A percentile compares a stretch with the other conserved stretches of the same genome.
Evolutionary conservation across 2,888 invertebrate genomes (phyloP).

Genomic region (Patella pellucida): DNA sequence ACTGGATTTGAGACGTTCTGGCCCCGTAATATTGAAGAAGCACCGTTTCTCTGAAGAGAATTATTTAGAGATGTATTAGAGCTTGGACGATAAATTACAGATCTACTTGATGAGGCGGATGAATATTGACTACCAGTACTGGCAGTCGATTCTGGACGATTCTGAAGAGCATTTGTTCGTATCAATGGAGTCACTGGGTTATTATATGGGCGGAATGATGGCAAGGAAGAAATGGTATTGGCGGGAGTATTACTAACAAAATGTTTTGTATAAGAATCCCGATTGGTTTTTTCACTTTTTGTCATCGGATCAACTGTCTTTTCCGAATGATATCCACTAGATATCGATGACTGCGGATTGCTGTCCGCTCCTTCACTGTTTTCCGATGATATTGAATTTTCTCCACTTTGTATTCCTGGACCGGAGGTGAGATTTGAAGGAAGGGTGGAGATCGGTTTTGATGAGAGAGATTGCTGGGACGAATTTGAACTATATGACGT

Average conservation of each 20-base stretch:
- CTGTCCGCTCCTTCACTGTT: conserved; percentile 44
- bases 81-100: conserved; percentile 53
- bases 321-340: conserved; percentile 43
- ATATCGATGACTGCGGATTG: conserved; percentile 40
- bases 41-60: not conserved
- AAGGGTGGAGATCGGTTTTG: not conserved
- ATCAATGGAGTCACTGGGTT: conserved; percentile 32
- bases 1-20: conserved; percentile 15
- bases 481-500: conserved; percentile 5
- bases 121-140: conserved; percentile 61
- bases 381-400: conserved; percentile 49
- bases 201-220: conserved; percentile 40
- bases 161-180: conserved; percentile 35
- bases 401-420: conserved; percentile 32
- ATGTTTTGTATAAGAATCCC: conserved; percentile 31
- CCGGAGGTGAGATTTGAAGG: not conserved
- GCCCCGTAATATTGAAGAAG: conserved; percentile 5
- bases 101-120: conserved; percentile 55
- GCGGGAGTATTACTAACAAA: conserved; percentile 37
- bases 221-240: conserved; percentile 39
- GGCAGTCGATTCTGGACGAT: conserved; percentile 58
- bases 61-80: not conserved
- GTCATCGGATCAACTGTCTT: conserved; percentile 14
- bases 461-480: not conserved
- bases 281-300: conserved; percentile 23